These are phyloP conservation scores for Pedionomus torquatus DNA, from an alignment of 2,113 vertebrate genomes.

Conservation along the genomic window DNA sequence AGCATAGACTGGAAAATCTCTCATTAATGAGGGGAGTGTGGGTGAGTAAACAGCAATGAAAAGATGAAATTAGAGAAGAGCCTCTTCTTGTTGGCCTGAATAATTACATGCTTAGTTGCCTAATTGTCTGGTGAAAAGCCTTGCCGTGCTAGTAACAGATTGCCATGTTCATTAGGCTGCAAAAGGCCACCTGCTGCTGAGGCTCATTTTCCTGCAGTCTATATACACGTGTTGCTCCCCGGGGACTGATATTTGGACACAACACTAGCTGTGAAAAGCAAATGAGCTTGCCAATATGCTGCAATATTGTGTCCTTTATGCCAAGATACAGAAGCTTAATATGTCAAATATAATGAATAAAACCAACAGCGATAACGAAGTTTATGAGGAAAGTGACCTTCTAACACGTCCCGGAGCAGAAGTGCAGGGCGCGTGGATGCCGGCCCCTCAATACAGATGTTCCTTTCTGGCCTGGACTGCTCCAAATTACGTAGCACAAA, in stretches of 20 bases:
- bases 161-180: conserved; percentile 99
- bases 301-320: conserved; percentile 97
- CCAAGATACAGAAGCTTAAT: conserved; percentile 95
- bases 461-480: conserved; percentile 70
- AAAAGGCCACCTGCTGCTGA: conserved; percentile 99
- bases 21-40: conserved; percentile 99
- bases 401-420: conserved; percentile 65
- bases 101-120: conserved; percentile 99
- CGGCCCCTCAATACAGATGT: conserved; percentile 75
- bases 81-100: conserved; percentile 99
- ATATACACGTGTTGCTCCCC: conserved; percentile 92
- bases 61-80: conserved; percentile 99
- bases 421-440: conserved; percentile 59
- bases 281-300: conserved; percentile 99
- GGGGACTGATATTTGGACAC: conserved; percentile 92
- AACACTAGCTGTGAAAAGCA: conserved; percentile 93
- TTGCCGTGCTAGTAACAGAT: conserved; percentile 95
- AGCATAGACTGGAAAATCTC: conserved; percentile 99
- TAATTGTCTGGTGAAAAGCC: conserved; percentile 99
- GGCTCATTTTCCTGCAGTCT: conserved; percentile 89
- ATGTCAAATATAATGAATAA: conserved; percentile 94
- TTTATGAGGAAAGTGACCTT: conserved; percentile 81
- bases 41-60: conserved; percentile 99
- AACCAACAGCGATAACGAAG: conserved; percentile 83
- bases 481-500: conserved; percentile 79